These are phyloP conservation scores for Acanthiza pusilla DNA, from an alignment of 2,797 vertebrate species.

Conservation along the genomic window DNA sequence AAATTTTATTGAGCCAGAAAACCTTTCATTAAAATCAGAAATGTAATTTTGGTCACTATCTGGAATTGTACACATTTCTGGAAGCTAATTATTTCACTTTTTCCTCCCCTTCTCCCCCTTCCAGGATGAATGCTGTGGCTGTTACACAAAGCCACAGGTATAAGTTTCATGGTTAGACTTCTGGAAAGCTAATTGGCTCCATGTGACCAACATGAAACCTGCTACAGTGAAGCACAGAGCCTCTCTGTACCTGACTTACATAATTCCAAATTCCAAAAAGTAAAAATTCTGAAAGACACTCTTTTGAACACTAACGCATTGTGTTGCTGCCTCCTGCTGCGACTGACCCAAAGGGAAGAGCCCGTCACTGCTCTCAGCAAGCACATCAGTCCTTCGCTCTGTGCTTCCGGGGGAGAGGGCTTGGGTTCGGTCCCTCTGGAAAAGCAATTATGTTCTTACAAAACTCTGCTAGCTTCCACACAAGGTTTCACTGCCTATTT, in stretches of 20 bases:
- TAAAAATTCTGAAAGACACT: neutral
- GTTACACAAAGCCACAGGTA: neutral
- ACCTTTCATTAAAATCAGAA: conserved; percentile 59
- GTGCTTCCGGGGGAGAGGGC: fast-evolving
- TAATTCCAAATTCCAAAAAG: neutral
- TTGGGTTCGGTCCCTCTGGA: neutral
- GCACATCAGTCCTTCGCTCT: neutral
- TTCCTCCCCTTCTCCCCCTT: neutral
- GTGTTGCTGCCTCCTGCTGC: neutral
- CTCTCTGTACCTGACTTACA: neutral
- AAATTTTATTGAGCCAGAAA: conserved; percentile 67
- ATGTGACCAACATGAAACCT: neutral
- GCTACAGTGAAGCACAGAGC: neutral
- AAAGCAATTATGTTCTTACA: neutral
- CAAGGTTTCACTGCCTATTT: neutral
- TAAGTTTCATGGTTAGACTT: neutral
- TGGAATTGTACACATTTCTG: conserved; percentile 37
- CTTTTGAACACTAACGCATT: neutral
- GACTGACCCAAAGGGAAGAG: neutral
- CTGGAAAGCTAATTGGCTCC: conserved; percentile 18
- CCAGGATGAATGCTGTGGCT: neutral
- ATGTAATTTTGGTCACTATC: conserved; percentile 41
- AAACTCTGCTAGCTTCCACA: neutral
- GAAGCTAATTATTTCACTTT: conserved; percentile 14
- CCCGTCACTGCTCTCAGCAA: fast-evolving